Conservation (phyloP, 2,113 vertebrate genomes). For the Gymnocephalus cernua region DNA sequence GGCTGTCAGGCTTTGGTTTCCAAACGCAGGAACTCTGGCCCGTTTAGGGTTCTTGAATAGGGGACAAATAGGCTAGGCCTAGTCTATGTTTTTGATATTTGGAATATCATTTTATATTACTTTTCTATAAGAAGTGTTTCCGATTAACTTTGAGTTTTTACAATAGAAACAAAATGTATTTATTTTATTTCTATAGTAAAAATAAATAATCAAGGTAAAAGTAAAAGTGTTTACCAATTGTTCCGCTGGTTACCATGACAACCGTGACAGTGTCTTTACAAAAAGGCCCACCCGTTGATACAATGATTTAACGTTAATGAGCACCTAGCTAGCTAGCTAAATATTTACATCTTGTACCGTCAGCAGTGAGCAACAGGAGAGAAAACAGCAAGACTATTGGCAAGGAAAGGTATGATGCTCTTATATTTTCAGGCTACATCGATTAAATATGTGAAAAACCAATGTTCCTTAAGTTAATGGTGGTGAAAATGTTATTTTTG, state of each 20-base stretch:
- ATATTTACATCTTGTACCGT: neutral
- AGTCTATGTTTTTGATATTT: neutral
- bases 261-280: neutral
- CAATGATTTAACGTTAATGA: neutral
- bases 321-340: neutral
- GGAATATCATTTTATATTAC: neutral
- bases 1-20: slow-evolving; percentile 35
- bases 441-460: too few relatives aligned
- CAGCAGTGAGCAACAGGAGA: neutral
- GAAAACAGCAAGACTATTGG: too few relatives aligned
- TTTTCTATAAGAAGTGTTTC: neutral
- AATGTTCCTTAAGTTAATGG: neutral
- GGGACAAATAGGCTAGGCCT: neutral
- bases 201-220: too few relatives aligned
- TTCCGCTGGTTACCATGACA: neutral
- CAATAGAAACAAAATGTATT: too few relatives aligned
- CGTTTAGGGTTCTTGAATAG: neutral
- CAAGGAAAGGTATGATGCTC: neutral
- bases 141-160: neutral
- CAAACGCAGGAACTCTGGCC: slow-evolving; percentile 5
- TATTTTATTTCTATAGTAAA: too few relatives aligned
- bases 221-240: neutral
- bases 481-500: neutral
- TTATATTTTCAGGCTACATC: neutral
- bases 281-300: neutral